phyloP scores from a whole-genome alignment of 2,797 vertebrate genomes.

The Syngnathus acus region DNA sequence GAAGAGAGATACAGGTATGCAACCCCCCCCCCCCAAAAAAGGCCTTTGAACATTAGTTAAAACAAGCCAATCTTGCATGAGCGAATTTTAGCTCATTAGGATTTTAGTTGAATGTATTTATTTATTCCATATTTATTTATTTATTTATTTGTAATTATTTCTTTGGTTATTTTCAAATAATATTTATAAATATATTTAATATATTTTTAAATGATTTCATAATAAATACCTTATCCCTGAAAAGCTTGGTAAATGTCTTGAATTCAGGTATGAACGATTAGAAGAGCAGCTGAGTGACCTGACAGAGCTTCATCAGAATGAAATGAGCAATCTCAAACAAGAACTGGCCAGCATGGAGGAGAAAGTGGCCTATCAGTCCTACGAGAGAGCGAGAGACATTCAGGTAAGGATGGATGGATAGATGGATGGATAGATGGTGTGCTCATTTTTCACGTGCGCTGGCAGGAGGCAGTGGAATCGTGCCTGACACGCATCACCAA shows the following conservation, averaged over 20 bases:
- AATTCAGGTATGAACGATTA: constrained; percentile 85
- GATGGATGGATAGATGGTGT: not conserved
- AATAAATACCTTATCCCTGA: no score
- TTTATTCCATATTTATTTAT: no score
- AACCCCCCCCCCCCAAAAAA: not conserved
- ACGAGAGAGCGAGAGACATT: constrained; percentile 94
- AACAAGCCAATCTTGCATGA: not conserved
- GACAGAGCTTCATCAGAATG: constrained; percentile 95
- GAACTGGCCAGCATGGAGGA: constrained; percentile 99
- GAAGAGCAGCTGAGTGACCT: constrained; percentile 96
- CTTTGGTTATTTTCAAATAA: no score
- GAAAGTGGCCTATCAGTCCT: constrained; percentile 97
- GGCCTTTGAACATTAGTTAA: not conserved
- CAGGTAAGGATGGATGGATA: constrained; percentile 63
- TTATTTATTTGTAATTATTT: no score
- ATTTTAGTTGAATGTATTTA: no score
- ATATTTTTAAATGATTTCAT: no score
- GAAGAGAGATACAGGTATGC: constrained; percentile 92
- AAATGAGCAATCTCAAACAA: constrained; percentile 98
- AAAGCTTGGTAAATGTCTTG: not conserved
- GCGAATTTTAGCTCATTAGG: not conserved
- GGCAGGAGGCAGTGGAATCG: constrained; percentile 91
- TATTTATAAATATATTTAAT: no score
- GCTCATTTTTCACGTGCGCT: constrained; percentile 1
- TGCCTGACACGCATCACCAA: constrained; percentile 95